Conservation (phyloP, 2,888 invertebrate species). For the Cephus spinipes region DNA sequence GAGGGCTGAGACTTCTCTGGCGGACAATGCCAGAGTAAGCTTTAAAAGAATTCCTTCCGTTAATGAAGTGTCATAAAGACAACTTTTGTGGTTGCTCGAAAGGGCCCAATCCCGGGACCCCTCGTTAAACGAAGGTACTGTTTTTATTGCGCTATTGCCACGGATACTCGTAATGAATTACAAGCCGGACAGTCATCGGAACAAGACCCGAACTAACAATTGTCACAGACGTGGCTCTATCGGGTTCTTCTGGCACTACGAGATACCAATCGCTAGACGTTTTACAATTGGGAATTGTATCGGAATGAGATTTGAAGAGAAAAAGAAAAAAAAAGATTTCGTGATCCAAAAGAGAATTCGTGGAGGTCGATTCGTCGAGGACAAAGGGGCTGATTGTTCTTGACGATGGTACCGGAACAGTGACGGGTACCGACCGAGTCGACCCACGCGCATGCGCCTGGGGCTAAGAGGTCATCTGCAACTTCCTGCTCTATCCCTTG, state of each 20-base stretch:
- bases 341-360: conserved; percentile 27
- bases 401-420: conserved; percentile 30
- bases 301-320: background rate
- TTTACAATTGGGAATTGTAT: background rate
- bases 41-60: conserved; percentile 60
- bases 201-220: background rate
- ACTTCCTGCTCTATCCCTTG: conserved; percentile 38
- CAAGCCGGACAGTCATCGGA: conserved; percentile 31
- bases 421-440: conserved; percentile 39
- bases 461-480: conserved; percentile 36
- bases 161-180: conserved; percentile 54
- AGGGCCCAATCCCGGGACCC: background rate
- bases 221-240: background rate
- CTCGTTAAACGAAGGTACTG: conserved; percentile 37
- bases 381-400: conserved; percentile 48
- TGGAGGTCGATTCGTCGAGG: conserved; percentile 14
- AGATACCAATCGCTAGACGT: background rate
- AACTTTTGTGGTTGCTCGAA: conserved; percentile 58
- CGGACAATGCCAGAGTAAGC: conserved; percentile 34
- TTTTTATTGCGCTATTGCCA: conserved; percentile 52
- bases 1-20: conserved; percentile 41
- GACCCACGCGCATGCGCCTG: conserved; percentile 40
- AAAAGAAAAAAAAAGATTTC: conserved; percentile 8
- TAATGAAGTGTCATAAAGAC: conserved; percentile 59
- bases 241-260: background rate